Evolutionary conservation across 2,797 vertebrate species (phyloP).

Genomic region (Euphonia xanthogaster): DNA sequence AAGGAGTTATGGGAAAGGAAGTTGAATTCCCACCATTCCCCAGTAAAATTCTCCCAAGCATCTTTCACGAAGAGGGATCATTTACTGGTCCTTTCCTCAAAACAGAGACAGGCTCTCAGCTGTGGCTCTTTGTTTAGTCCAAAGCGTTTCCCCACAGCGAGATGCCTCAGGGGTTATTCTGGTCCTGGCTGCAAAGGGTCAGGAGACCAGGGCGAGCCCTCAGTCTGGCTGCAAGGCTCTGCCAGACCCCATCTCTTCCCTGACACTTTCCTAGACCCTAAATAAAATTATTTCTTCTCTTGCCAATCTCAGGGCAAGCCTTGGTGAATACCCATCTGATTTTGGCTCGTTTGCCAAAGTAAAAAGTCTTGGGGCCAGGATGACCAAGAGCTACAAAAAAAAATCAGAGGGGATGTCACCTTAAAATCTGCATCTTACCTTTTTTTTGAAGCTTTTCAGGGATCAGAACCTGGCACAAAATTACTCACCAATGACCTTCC

Average conservation of each 20-base stretch:
- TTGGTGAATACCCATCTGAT: accelerated
- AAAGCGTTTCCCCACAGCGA: not conserved
- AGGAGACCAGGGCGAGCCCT: not conserved
- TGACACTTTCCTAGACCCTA: not conserved
- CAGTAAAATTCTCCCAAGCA: constrained; percentile 6
- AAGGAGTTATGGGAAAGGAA: constrained; percentile 58
- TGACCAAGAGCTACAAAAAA: not conserved
- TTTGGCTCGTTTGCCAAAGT: not conserved
- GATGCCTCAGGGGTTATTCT: constrained; percentile 7
- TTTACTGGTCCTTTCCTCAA: not conserved
- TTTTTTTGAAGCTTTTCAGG: not conserved
- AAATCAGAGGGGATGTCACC: not conserved
- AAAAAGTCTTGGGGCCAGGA: not conserved
- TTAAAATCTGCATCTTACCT: not conserved
- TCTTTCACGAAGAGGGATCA: not conserved
- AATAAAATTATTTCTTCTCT: not conserved
- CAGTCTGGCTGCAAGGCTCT: not conserved
- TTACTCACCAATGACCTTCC: not conserved
- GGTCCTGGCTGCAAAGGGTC: not conserved
- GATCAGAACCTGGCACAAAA: not conserved
- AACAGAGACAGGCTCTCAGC: constrained; percentile 25
- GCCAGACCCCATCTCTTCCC: not conserved
- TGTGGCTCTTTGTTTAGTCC: constrained; percentile 35
- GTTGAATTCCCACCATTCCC: constrained; percentile 38
- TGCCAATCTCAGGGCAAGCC: not conserved